Evolutionary conservation across 2,797 vertebrate species (phyloP).

Genomic region (Diplodus puntazzo): DNA sequence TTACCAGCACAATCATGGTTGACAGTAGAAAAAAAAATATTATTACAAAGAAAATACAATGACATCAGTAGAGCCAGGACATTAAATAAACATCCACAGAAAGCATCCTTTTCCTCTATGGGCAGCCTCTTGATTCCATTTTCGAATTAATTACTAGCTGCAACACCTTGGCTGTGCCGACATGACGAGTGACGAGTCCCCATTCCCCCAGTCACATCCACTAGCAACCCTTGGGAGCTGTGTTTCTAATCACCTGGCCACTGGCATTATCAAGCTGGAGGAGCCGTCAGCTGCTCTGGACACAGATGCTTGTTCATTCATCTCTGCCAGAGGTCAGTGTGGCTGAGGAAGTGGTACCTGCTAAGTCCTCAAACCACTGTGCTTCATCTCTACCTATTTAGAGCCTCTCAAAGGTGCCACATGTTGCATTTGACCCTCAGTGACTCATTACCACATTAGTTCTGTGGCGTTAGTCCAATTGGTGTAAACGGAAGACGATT

Average conservation of each 20-base stretch:
- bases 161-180: slow-evolving; percentile 45
- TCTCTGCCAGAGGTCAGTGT: slow-evolving; percentile 58
- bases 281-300: slow-evolving; percentile 49
- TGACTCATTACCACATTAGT: slow-evolving; percentile 58
- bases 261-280: slow-evolving; percentile 65
- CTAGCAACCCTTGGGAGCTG: slow-evolving; percentile 43
- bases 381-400: slow-evolving; percentile 21
- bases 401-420: slow-evolving; percentile 41
- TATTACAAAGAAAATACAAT: slow-evolving; percentile 43
- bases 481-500: slow-evolving; percentile 31
- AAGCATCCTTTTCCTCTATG: slow-evolving; percentile 39
- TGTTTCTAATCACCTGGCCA: slow-evolving; percentile 75
- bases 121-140: slow-evolving; percentile 54
- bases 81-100: slow-evolving; percentile 48
- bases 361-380: slow-evolving; percentile 14
- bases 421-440: slow-evolving; percentile 42
- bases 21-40: background rate
- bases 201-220: slow-evolving; percentile 49
- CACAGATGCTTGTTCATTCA: slow-evolving; percentile 64
- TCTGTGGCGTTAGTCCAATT: slow-evolving; percentile 48
- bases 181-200: slow-evolving; percentile 66
- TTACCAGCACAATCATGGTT: slow-evolving; percentile 18
- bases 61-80: slow-evolving; percentile 18
- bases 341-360: slow-evolving; percentile 27
- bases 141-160: slow-evolving; percentile 71